A percentile compares a stretch with the other conserved stretches of the same genome.
Conservation (phyloP, 2,888 invertebrate genomes). For the Aricia artaxerxes region DNA sequence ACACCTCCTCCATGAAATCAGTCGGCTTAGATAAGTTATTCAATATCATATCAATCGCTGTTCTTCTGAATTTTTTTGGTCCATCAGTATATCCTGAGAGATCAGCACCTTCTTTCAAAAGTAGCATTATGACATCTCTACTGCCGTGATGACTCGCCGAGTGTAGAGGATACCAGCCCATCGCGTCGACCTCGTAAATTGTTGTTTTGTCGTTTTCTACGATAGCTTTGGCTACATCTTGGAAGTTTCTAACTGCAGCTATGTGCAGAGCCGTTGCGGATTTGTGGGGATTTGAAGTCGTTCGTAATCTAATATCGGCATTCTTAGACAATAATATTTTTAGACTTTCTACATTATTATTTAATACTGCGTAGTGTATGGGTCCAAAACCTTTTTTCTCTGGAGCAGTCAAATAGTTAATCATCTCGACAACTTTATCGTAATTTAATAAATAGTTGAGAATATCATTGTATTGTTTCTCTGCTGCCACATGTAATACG, state of each 20-base stretch:
- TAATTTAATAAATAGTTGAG: slow-evolving; percentile 74
- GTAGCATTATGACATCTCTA: slow-evolving; percentile 74
- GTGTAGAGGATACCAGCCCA: slow-evolving; percentile 67
- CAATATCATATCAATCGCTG: slow-evolving; percentile 77
- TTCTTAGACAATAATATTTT: slow-evolving; percentile 65
- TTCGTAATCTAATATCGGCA: slow-evolving; percentile 68
- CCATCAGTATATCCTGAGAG: slow-evolving; percentile 65
- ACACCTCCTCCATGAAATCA: slow-evolving; percentile 74
- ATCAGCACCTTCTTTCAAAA: slow-evolving; percentile 71
- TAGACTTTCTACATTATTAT: slow-evolving; percentile 72
- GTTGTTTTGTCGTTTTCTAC: slow-evolving; percentile 64
- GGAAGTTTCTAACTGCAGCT: slow-evolving; percentile 66
- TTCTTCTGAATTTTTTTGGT: slow-evolving; percentile 62
- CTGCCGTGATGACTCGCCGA: slow-evolving; percentile 79
- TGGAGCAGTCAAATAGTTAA: slow-evolving; percentile 60
- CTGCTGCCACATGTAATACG: slow-evolving; percentile 82
- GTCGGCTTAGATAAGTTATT: slow-evolving; percentile 77
- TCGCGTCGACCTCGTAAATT: slow-evolving; percentile 66
- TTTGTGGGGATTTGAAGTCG: slow-evolving; percentile 64
- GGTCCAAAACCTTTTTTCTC: slow-evolving; percentile 71
- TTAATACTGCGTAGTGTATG: slow-evolving; percentile 78
- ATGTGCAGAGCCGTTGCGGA: slow-evolving; percentile 72
- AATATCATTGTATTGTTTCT: slow-evolving; percentile 76
- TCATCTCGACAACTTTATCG: slow-evolving; percentile 59
- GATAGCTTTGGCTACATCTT: slow-evolving; percentile 61